phyloP scores from a whole-genome alignment of 1,140 invertebrate genomes.

The Apis laboriosa region DNA sequence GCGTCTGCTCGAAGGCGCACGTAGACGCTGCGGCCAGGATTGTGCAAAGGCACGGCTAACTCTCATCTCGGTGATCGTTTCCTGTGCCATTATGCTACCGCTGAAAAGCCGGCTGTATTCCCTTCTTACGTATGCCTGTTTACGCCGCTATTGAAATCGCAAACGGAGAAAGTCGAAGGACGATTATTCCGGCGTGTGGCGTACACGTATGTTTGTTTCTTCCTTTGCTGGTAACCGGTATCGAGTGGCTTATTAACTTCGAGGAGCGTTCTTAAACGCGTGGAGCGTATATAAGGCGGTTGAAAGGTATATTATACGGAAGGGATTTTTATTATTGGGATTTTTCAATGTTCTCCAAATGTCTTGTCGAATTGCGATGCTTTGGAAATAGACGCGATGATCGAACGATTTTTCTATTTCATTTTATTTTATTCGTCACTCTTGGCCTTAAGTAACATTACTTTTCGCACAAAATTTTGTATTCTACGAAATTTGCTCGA shows the following conservation, averaged over 20 bases:
- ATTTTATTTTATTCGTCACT: no score
- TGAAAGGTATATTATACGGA: not conserved
- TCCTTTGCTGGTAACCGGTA: slow-evolving; percentile 1
- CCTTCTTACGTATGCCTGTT: slow-evolving; percentile 35
- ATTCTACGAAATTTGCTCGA: no score
- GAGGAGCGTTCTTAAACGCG: not conserved
- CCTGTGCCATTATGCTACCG: slow-evolving; percentile 58
- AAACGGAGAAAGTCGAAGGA: slow-evolving; percentile 57
- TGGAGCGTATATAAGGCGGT: not conserved
- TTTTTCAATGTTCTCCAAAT: not conserved
- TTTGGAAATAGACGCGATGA: no score
- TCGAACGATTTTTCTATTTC: no score
- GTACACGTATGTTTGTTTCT: slow-evolving; percentile 17
- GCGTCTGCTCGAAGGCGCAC: slow-evolving; percentile 39
- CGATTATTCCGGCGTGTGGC: slow-evolving; percentile 15
- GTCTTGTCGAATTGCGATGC: not conserved
- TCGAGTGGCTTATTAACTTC: slow-evolving; percentile 15
- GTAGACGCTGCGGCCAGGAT: slow-evolving; percentile 42
- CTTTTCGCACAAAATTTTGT: no score
- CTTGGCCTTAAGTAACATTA: no score
- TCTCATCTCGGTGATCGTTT: slow-evolving; percentile 63
- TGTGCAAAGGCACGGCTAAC: slow-evolving; percentile 54
- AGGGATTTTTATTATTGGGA: not conserved
- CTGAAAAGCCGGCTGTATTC: slow-evolving; percentile 39
- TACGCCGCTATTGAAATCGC: slow-evolving; percentile 57